Conservation (phyloP, 2,888 invertebrate genomes). For the Sympetrum striolatum region DNA sequence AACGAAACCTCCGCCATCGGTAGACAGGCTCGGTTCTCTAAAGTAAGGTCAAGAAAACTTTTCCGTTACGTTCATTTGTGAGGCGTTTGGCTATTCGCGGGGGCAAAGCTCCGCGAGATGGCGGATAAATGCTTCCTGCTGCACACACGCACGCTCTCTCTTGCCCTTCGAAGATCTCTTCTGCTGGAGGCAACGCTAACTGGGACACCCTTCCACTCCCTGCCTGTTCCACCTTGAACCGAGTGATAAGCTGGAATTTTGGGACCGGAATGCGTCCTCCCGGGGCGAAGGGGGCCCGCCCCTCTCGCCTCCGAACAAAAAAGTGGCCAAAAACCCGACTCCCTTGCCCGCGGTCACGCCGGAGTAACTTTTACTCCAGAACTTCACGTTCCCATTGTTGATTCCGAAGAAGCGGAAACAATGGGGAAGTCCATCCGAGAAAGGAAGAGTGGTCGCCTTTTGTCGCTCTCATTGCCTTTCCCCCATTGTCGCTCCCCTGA, state of each 20-base stretch:
- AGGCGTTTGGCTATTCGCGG: background rate
- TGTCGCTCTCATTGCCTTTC: background rate
- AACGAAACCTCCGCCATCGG: background rate
- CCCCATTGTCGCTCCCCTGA: background rate
- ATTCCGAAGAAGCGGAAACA: slow-evolving; percentile 16
- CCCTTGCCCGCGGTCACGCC: background rate
- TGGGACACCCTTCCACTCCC: slow-evolving; percentile 33
- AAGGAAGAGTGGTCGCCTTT: background rate
- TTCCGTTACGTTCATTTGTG: background rate
- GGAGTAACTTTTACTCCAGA: slow-evolving; percentile 10
- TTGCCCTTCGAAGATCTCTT: slow-evolving; percentile 22
- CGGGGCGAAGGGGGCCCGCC: background rate
- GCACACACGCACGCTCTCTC: background rate
- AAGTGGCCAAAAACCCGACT: background rate
- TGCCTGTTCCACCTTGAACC: slow-evolving; percentile 42
- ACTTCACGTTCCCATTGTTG: slow-evolving; percentile 24
- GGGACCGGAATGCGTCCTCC: slow-evolving; percentile 40
- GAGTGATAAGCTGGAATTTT: slow-evolving; percentile 42
- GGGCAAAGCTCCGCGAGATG: background rate
- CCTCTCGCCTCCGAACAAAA: background rate
- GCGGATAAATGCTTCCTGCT: background rate
- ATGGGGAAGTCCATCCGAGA: background rate
- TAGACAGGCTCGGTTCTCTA: background rate
- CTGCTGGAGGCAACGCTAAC: slow-evolving; percentile 2
- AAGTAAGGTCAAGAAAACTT: background rate